Evolutionary conservation across 1,140 invertebrate genomes (phyloP), one percentile per base, ranked within the genome.

Genomic region (Drosophila triauraria): DNA sequence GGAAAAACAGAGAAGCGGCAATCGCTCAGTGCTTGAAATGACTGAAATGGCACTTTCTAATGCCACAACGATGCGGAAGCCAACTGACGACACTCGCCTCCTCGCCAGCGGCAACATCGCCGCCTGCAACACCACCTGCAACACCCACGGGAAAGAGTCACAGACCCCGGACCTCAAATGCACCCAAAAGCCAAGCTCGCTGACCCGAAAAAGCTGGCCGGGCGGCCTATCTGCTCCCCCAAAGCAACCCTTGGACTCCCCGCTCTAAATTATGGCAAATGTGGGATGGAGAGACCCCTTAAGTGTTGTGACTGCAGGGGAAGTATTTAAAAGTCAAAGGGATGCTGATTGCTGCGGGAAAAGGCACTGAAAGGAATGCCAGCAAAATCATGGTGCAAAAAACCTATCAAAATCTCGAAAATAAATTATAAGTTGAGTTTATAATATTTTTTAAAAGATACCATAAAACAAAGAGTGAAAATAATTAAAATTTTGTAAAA

Each of bases 321-420:
- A 88, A 83, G 61, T 70, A 76, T 74, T 86, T 74, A 83, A 71
- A 13, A 54, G 30, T 59, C 71, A 87, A 82, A 82, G 69, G 58
- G 25, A 61, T 78, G 75, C 75, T 78, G 76, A 78, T 86, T 87
- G 80, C 80, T 27, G 10, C 42, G 27, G 25, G 43, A 71, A 48
- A 57, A 15, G 7, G 3, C n/a, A 20, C 8, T 15, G 23, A 56
- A 25, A 20, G 27, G 48, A 10, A 20, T 12, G 50, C 6, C 27
- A 30, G 27, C 27, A 30, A 30, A 30, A 30, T 5, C 5, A 30
- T 30, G 0, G 20, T 20, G 8, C 9, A 9, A 46, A 3, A 9
- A 35, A 2, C 32, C 9, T 0, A 32, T 32, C 8, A 8, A 32
- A 32, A 9, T 32, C 32, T 32, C 32, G 2, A 32, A 32, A 32